These are phyloP conservation scores for Formica aserva DNA, from an alignment of 2,888 invertebrate genomes.

Conservation along the genomic window DNA sequence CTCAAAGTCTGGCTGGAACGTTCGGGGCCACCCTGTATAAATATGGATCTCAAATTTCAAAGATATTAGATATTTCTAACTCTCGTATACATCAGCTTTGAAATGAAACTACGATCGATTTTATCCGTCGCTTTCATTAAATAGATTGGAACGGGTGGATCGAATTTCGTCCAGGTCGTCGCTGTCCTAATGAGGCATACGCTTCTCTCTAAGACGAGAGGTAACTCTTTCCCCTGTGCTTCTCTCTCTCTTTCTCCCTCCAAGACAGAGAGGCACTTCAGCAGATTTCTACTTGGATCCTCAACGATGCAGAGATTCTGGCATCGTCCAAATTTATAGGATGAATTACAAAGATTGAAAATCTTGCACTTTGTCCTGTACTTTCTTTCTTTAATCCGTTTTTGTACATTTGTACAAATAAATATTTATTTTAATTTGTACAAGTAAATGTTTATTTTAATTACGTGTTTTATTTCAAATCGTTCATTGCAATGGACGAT, in stretches of 20 bases:
- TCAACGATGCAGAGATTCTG: slow-evolving; percentile 7
- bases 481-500: neutral
- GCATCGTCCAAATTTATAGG: slow-evolving; percentile 19
- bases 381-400: neutral
- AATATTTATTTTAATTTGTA: neutral
- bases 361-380: neutral
- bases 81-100: slow-evolving; percentile 2
- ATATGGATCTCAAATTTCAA: neutral
- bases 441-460: slow-evolving; percentile 2
- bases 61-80: neutral
- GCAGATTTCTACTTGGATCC: slow-evolving; percentile 12
- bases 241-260: neutral
- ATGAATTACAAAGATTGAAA: neutral
- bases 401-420: neutral
- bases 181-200: slow-evolving; percentile 62
- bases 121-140: slow-evolving; percentile 46
- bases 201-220: slow-evolving; percentile 41
- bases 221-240: slow-evolving; percentile 7
- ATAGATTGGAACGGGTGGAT: slow-evolving; percentile 69
- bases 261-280: slow-evolving; percentile 20
- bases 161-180: slow-evolving; percentile 59
- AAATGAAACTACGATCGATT: slow-evolving; percentile 49
- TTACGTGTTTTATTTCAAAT: neutral
- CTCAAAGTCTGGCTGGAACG: too few relatives aligned
- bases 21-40: neutral